Percentiles rank a stretch among this genome's conserved stretches.
These are phyloP conservation scores for Ancistrus triradiatus DNA, from an alignment of 2,113 vertebrate genomes.

Conservation along the genomic window DNA sequence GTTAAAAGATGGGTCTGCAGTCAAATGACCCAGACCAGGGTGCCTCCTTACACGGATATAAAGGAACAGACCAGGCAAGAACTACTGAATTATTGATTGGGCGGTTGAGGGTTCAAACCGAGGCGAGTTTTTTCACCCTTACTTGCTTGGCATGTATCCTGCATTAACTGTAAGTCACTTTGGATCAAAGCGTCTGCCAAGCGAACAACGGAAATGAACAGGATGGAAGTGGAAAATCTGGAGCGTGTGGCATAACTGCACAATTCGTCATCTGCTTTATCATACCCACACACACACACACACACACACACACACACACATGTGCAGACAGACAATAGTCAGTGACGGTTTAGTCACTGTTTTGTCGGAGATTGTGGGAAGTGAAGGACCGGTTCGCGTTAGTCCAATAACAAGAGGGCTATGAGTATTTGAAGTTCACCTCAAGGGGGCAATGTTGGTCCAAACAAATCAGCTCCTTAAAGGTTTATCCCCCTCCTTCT, in stretches of 20 bases:
- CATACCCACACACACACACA: slow-evolving; percentile 3
- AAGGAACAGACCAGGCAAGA: too few relatives aligned
- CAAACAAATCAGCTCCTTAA: background rate
- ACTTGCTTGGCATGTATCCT: too few relatives aligned
- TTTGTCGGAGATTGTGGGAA: slow-evolving; percentile 20
- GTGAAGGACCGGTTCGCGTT: slow-evolving; percentile 17
- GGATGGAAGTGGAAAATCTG: background rate
- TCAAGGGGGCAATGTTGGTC: slow-evolving; percentile 38
- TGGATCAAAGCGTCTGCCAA: too few relatives aligned
- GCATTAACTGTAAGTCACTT: too few relatives aligned
- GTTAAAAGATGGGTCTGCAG: too few relatives aligned
- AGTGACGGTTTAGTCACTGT: slow-evolving; percentile 26
- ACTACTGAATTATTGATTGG: too few relatives aligned
- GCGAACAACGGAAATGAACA: too few relatives aligned
- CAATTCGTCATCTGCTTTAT: slow-evolving; percentile 1
- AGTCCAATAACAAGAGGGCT: slow-evolving; percentile 6
- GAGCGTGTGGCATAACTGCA: slow-evolving; percentile 5
- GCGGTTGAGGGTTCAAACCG: too few relatives aligned
- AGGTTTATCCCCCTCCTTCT: background rate
- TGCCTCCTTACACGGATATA: too few relatives aligned
- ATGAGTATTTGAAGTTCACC: background rate
- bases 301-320: slow-evolving; percentile 6
- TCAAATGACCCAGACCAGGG: too few relatives aligned
- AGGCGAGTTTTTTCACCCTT: too few relatives aligned
- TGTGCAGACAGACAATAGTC: background rate